Percentiles rank a stretch among this genome's conserved stretches.
These are phyloP conservation scores for Cyclina sinensis DNA, from an alignment of 1,140 invertebrate genomes.

Conservation along the genomic window DNA sequence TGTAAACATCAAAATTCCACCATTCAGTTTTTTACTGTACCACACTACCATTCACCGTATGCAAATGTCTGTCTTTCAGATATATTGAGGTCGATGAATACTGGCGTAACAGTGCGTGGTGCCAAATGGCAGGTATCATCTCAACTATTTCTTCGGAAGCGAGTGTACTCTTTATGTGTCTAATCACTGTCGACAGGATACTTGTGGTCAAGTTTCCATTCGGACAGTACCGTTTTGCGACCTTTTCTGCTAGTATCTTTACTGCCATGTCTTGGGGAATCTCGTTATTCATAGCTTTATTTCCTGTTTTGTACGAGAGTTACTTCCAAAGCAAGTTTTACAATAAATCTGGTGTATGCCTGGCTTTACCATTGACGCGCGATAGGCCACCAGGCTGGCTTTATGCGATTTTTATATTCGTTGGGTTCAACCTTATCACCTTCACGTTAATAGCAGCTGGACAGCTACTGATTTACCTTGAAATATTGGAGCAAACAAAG, in stretches of 20 bases:
- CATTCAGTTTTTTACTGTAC: no score
- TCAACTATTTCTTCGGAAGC: background rate
- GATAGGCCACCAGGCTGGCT: background rate
- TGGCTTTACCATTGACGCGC: conserved; percentile 46
- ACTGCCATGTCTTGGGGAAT: conserved; percentile 54
- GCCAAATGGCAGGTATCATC: background rate
- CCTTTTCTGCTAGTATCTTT: conserved; percentile 1
- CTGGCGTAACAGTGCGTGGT: background rate
- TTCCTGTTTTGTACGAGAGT: conserved; percentile 57
- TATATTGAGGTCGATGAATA: background rate
- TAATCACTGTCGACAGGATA: background rate
- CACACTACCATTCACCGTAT: no score
- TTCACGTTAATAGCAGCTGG: background rate
- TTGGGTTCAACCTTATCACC: conserved; percentile 54
- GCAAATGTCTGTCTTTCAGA: background rate
- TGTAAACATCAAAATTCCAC: no score
- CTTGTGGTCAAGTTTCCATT: conserved; percentile 68
- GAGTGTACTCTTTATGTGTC: background rate
- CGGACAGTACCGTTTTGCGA: conserved; percentile 29
- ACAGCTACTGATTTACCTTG: background rate
- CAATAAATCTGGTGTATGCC: conserved; percentile 63
- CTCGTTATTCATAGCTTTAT: conserved; percentile 33
- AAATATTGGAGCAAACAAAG: background rate
- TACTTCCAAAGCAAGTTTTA: conserved; percentile 59
- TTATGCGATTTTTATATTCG: conserved; percentile 22